Evolutionary conservation across 2,797 vertebrate genomes (phyloP).

Genomic region (Bradypodion pumilum): DNA sequence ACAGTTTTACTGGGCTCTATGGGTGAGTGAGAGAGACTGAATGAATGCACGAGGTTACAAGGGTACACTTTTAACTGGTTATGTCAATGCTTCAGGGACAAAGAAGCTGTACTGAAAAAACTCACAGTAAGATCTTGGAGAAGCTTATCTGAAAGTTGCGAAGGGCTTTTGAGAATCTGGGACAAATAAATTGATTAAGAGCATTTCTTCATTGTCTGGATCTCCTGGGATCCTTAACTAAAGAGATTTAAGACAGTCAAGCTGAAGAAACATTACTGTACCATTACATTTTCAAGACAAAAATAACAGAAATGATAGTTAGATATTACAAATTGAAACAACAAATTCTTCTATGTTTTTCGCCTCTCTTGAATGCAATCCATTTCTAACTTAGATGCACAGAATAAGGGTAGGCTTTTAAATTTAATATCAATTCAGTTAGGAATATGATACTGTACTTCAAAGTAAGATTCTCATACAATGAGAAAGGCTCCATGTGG

Average conservation of each 20-base stretch:
- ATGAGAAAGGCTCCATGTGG: slow-evolving; percentile 21
- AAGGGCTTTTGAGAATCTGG: neutral
- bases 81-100: neutral
- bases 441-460: slow-evolving; percentile 30
- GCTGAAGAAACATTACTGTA: neutral
- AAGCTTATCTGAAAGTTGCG: neutral
- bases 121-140: neutral
- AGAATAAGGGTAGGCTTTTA: slow-evolving; percentile 24
- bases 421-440: slow-evolving; percentile 13
- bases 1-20: neutral
- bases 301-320: neutral
- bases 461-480: slow-evolving; percentile 41
- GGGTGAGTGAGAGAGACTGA: neutral
- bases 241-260: neutral
- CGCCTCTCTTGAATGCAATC: neutral
- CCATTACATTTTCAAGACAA: neutral
- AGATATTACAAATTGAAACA: neutral
- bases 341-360: neutral
- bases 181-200: neutral
- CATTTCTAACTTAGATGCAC: neutral
- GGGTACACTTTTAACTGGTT: neutral
- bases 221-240: neutral
- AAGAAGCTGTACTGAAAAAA: neutral
- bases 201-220: neutral
- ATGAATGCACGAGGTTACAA: neutral